Percentiles rank a stretch among this genome's conserved stretches.
Conservation (phyloP, 2,797 vertebrate species). For the Ptychobarbus kaznakovi region DNA sequence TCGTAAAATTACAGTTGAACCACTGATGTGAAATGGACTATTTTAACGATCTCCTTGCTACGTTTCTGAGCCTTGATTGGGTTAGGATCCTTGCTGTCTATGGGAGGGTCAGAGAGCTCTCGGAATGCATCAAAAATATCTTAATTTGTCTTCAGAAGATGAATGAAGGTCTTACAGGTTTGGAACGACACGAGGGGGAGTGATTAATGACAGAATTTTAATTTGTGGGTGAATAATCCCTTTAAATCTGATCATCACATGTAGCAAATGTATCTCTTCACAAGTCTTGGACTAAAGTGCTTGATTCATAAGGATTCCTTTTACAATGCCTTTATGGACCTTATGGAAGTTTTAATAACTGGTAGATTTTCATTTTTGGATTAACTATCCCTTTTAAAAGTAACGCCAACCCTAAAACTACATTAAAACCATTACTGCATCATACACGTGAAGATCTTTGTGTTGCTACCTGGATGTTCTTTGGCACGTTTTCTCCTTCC, state of each 20-base stretch:
- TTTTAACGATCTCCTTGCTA: too few species aligned
- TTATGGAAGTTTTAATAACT: neutral
- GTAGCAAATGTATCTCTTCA: neutral
- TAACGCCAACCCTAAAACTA: neutral
- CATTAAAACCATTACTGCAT: neutral
- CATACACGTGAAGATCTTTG: neutral
- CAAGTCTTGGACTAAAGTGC: neutral
- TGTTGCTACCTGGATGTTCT: slow-evolving; percentile 94
- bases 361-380: neutral
- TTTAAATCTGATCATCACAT: neutral
- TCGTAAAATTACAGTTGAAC: too few species aligned
- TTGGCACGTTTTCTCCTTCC: slow-evolving; percentile 96
- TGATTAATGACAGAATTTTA: too few species aligned
- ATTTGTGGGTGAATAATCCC: too few species aligned
- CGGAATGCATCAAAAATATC: too few species aligned
- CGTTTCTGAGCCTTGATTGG: too few species aligned
- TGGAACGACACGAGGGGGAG: too few species aligned
- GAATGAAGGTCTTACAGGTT: too few species aligned
- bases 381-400: neutral
- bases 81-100: too few species aligned
- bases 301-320: neutral
- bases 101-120: too few species aligned
- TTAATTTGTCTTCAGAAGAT: too few species aligned
- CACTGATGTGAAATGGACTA: too few species aligned
- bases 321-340: neutral